phyloP scores from a whole-genome alignment of 2,888 invertebrate species.

The Cosmorhoe ocellata region DNA sequence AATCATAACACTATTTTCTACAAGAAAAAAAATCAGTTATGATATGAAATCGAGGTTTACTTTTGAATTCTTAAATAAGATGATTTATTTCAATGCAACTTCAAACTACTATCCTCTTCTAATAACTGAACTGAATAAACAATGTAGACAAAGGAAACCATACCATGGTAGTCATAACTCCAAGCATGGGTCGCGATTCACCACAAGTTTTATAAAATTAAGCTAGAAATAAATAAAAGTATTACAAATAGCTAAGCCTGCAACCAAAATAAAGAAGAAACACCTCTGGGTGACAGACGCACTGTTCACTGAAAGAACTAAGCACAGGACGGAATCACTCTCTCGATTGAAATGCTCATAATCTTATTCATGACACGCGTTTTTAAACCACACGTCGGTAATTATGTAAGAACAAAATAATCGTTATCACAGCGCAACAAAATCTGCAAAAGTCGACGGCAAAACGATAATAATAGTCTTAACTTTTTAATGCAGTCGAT shows the following conservation, averaged over 20 bases:
- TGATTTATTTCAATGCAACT: conserved; percentile 46
- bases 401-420: conserved; percentile 47
- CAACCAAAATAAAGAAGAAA: conserved; percentile 70
- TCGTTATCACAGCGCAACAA: conserved; percentile 62
- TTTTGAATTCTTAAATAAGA: conserved; percentile 31
- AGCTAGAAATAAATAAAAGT: conserved; percentile 54
- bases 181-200: conserved; percentile 81
- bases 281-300: conserved; percentile 67
- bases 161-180: conserved; percentile 83
- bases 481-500: conserved; percentile 77
- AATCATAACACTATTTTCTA: conserved; percentile 27
- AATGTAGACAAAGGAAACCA: conserved; percentile 81
- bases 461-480: conserved; percentile 72
- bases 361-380: conserved; percentile 44
- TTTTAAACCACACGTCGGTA: conserved; percentile 46
- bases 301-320: conserved; percentile 76
- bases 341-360: conserved; percentile 37
- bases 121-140: conserved; percentile 60
- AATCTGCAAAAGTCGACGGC: conserved; percentile 65
- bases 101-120: conserved; percentile 64
- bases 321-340: conserved; percentile 75
- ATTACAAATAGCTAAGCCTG: conserved; percentile 64
- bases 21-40: conserved; percentile 23
- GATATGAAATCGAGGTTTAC: conserved; percentile 18
- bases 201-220: conserved; percentile 67